A percentile compares a stretch with the other conserved stretches of the same genome.
phyloP scores from a whole-genome alignment of 2,888 invertebrate species.

The Leptopilina myrica region DNA sequence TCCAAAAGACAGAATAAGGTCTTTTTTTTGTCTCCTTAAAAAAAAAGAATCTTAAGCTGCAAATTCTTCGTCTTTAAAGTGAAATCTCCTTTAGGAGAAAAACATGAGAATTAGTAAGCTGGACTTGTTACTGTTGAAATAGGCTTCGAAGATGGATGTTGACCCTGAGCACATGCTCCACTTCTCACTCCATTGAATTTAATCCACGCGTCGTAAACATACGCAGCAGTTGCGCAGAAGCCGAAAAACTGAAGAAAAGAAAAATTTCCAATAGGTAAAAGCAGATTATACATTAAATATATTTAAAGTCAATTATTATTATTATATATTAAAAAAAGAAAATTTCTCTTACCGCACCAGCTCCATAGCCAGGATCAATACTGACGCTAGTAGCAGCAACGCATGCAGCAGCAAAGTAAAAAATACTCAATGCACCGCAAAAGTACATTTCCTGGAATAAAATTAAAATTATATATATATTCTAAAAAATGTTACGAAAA shows the following conservation, averaged over 20 bases:
- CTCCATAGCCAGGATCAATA: constrained; percentile 10
- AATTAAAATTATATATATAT: neutral
- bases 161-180: constrained; percentile 87
- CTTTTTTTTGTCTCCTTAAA: too few relatives aligned
- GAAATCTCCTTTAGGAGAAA: neutral
- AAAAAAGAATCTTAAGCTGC: too few relatives aligned
- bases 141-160: constrained; percentile 82
- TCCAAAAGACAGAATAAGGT: too few relatives aligned
- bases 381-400: constrained; percentile 17
- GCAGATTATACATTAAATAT: too few relatives aligned
- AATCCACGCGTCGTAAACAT: constrained; percentile 87
- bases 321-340: neutral
- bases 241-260: constrained; percentile 86
- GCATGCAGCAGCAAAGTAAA: constrained; percentile 34
- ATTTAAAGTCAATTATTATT: too few relatives aligned
- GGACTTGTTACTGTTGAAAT: constrained; percentile 79
- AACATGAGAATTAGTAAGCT: constrained; percentile 71
- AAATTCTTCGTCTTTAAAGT: neutral
- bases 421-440: constrained; percentile 75
- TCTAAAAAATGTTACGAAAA: neutral
- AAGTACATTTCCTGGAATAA: constrained; percentile 83
- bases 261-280: constrained; percentile 37
- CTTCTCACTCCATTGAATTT: constrained; percentile 84
- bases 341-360: constrained; percentile 30
- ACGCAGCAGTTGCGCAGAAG: constrained; percentile 87